Evolutionary conservation across 2,797 vertebrate genomes (phyloP), one percentile per base, ranked within the genome.

Genomic region (Silurus aristotelis): DNA sequence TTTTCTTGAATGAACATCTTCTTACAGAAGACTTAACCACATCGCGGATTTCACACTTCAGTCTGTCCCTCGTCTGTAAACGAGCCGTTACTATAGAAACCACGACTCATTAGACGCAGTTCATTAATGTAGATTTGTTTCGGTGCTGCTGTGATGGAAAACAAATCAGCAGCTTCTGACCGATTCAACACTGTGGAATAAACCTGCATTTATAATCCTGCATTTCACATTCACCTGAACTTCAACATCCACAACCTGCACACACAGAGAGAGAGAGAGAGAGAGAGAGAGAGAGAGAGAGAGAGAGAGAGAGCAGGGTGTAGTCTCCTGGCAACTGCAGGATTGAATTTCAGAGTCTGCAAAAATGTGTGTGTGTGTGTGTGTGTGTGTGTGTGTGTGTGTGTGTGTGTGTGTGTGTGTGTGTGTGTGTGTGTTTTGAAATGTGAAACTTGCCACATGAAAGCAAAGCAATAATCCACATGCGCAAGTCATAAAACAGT

Each of bases 241-340:
- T 6, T 52, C 48, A 52, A 52, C 2, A 9, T 52, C 48, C 48
- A 48, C 48, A 48, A 6, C 48, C 48, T 48, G 48, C 48, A 48
- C 48, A 1, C 6, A 48, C 1, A 31, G 79, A 38, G 84, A 84
- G 84, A 68, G 63, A 25, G 85, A 80, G 87, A 73, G 77, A 60
- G 84, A 89, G 52, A 73, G 46, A 61, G 56, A 43, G 31, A 83
- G 72, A 38, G 70, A 25, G 63, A 43, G 82, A 60, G 84, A 79
- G 83, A 15, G 83, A 86, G n/a, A n/a, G n/a, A n/a, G n/a, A n/a
- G n/a, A 13, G 86, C 1, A 86, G 92, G 92, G 92, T 91, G 86
- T 86, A 25, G 92, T 93, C 91, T 93, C 94, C 92, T 93, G 93
- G 94, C 95, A 95, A 96, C 96, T 90, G 63, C 71, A 73, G 88